Evolutionary conservation across 2,113 vertebrate genomes (phyloP).

Genomic region (Neolamprologus caudopunctatus): DNA sequence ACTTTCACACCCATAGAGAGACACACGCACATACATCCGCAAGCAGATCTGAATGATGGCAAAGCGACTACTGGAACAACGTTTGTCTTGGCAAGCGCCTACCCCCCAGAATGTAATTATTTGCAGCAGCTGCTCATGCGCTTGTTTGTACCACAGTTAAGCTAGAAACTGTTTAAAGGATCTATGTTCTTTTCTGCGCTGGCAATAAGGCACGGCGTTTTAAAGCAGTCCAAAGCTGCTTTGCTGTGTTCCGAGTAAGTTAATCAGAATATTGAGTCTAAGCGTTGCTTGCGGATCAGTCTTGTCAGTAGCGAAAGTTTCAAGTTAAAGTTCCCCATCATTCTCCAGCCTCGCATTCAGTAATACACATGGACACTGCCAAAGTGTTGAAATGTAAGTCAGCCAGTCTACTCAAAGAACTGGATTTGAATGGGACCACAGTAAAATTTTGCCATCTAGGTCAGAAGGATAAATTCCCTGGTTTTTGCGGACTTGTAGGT

Average conservation of each 20-base stretch:
- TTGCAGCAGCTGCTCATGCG: conserved; percentile 66
- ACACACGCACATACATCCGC: not conserved
- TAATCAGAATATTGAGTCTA: conserved; percentile 30
- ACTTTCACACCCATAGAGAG: not conserved
- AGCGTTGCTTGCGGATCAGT: not conserved
- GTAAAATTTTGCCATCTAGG: not conserved
- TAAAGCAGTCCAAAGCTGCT: conserved; percentile 15
- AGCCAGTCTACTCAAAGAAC: not conserved
- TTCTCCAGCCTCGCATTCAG: not conserved
- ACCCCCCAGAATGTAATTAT: conserved; percentile 59
- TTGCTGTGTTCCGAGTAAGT: not conserved
- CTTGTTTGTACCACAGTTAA: conserved; percentile 62
- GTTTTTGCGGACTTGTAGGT: not conserved
- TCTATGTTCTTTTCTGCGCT: conserved; percentile 24
- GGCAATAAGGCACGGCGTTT: conserved; percentile 1
- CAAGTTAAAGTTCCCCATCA: not conserved
- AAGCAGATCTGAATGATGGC: conserved; percentile 37
- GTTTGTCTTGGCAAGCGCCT: conserved; percentile 66
- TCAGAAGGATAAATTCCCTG: not conserved
- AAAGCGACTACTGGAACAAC: conserved; percentile 65
- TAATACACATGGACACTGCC: not conserved
- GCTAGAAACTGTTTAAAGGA: conserved; percentile 58
- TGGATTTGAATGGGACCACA: not conserved
- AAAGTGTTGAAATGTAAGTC: conserved; percentile 7
- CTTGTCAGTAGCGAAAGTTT: not conserved